Evolutionary conservation across 2,888 invertebrate species (phyloP).

Genomic region (Leucophenga maculata): DNA sequence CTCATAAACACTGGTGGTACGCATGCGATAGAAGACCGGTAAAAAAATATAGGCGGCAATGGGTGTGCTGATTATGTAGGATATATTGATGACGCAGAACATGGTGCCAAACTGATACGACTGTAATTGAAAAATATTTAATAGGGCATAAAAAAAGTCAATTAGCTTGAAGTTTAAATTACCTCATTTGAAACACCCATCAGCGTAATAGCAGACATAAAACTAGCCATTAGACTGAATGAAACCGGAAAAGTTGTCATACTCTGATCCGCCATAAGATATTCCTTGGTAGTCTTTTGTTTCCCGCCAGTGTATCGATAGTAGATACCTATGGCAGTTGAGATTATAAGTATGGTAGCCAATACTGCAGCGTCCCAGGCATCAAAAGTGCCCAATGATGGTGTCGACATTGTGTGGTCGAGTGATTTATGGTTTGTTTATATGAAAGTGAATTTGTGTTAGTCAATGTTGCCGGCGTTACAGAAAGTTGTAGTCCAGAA

Average conservation of each 20-base stretch:
- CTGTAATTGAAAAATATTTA: no score
- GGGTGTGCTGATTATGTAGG: constrained; percentile 84
- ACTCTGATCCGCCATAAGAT: constrained; percentile 85
- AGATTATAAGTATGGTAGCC: constrained; percentile 79
- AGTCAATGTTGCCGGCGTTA: no score
- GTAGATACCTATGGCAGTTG: constrained; percentile 86
- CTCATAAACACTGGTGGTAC: constrained; percentile 90
- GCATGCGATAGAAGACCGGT: constrained; percentile 88
- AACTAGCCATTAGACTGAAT: constrained; percentile 92
- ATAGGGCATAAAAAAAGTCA: no score
- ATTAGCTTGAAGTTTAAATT: no score
- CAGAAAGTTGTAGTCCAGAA: no score
- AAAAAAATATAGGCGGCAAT: constrained; percentile 84
- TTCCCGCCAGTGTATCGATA: constrained; percentile 90
- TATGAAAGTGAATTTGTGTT: not conserved
- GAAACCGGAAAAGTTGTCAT: constrained; percentile 88
- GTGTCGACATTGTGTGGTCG: not conserved
- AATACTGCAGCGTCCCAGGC: constrained; percentile 85
- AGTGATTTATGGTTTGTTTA: not conserved
- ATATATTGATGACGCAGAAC: constrained; percentile 83
- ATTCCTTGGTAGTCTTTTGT: constrained; percentile 91
- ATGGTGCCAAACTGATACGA: constrained; percentile 86
- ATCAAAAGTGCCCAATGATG: constrained; percentile 73
- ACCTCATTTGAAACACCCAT: constrained; percentile 90
- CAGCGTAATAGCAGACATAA: constrained; percentile 91